A percentile compares a stretch with the other conserved stretches of the same genome.
Conservation (phyloP, 2,888 invertebrate species). For the Melitaea athalia region DNA sequence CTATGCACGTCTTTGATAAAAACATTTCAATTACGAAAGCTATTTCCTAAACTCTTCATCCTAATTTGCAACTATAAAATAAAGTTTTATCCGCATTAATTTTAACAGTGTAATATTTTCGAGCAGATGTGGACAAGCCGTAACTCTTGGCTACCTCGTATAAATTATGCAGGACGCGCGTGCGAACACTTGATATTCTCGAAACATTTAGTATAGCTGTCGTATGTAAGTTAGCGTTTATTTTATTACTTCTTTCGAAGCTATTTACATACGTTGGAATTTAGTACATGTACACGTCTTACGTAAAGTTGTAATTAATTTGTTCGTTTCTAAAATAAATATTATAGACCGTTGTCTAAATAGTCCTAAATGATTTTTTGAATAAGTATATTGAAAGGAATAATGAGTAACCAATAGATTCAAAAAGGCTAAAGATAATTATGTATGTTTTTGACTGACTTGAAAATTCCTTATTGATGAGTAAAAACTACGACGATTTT, state of each 20-base stretch:
- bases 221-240: constrained; percentile 8
- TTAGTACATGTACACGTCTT: background rate
- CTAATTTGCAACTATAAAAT: background rate
- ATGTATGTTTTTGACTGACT: too few species aligned
- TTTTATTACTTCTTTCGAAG: background rate
- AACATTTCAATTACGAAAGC: background rate
- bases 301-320: too few species aligned
- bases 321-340: too few species aligned
- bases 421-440: too few species aligned
- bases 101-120: constrained; percentile 12
- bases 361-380: too few species aligned
- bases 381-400: too few species aligned
- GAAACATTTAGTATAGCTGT: constrained; percentile 17
- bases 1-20: background rate
- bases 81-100: constrained; percentile 2
- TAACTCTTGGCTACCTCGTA: constrained; percentile 51
- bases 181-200: constrained; percentile 26
- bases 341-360: too few species aligned
- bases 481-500: too few species aligned
- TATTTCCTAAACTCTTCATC: background rate
- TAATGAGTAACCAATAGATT: too few species aligned
- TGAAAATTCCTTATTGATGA: too few species aligned
- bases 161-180: constrained; percentile 36
- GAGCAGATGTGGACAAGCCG: constrained; percentile 15
- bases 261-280: background rate